Evolutionary conservation across 2,113 vertebrate genomes (phyloP), one percentile per base, ranked within the genome.

Genomic region (Myotis yumanensis): DNA sequence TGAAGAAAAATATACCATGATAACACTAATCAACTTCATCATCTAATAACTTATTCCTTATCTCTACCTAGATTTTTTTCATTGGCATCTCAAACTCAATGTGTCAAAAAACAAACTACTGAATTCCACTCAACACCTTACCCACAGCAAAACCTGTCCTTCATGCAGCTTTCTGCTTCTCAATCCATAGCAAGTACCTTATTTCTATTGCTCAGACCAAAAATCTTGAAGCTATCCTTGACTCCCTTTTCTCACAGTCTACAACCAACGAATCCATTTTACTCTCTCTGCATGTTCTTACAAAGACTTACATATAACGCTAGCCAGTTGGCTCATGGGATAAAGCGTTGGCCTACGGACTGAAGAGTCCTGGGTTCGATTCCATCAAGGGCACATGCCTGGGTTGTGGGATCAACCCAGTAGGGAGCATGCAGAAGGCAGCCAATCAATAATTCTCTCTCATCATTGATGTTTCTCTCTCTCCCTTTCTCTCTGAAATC

Each of bases 181-280:
- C 40, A 54, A 9, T 46, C 18, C 20, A n/a, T 48, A 20, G 1
- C 5, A 64, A 82, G 11, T 9, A 46, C 17, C 11, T 46, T 28
- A 75, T 75, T 69, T 75, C 43, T 92, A 12, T 35, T 73, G 48
- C 66, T 82, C 18, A 15, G 35, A 35, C 30, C 68, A 86, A 92
- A 96, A 90, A 86, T 75, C 81, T 48, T 77, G 28, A 89, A 68
- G 64, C 11, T 43, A 84, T 83, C 54, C 35, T 72, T 88, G 23
- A 62, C 62, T 84, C 35, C 30, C 62, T 72, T 51, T 57, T 71
- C 69, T 66, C 54, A 90, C 7, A 86, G 72, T 86, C 43, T 86
- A 54, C 9, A 71, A 32, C 23, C 28, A 37, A n/a, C 5, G 8
- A 14, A 2, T 30, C 22, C 77, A 23, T 25, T 54, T 32, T 59